A percentile compares a stretch with the other conserved stretches of the same genome.
Conservation (phyloP, 2,113 vertebrate species). For the Syngnathoides biaculeatus region DNA sequence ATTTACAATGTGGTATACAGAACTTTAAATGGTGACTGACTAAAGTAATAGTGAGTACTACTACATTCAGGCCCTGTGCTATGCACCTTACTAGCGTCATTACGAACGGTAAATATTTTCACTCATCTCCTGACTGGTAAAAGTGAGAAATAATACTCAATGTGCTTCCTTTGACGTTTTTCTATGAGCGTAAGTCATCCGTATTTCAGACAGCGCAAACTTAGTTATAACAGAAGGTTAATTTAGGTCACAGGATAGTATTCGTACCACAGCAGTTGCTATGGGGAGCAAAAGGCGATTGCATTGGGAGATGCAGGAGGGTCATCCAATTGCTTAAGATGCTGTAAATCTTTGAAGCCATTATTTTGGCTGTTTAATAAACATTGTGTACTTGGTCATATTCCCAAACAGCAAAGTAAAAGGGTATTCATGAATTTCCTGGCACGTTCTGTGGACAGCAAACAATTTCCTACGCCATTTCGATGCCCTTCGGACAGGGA, state of each 20-base stretch:
- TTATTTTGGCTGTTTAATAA: constrained; percentile 77
- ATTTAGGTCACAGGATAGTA: constrained; percentile 63
- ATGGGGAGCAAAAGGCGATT: constrained; percentile 53
- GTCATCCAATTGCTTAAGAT: constrained; percentile 58
- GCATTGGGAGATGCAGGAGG: constrained; percentile 50
- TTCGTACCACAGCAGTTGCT: constrained; percentile 55
- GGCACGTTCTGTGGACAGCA: constrained; percentile 70
- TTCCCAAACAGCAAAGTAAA: constrained; percentile 76
- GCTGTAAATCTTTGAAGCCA: constrained; percentile 70
- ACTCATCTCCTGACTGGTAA: neutral
- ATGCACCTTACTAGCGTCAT: neutral
- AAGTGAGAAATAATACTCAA: neutral
- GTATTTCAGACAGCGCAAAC: constrained; percentile 24
- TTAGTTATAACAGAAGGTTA: constrained; percentile 57
- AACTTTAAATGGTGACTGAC: neutral
- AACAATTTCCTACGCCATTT: constrained; percentile 78
- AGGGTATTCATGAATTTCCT: constrained; percentile 70
- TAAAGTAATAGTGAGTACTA: neutral
- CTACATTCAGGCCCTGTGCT: neutral
- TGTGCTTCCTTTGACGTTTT: no score
- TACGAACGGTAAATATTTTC: neutral
- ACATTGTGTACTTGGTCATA: constrained; percentile 70
- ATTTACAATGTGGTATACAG: neutral
- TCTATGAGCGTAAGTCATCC: no score
- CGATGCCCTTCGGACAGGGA: constrained; percentile 71